Conservation (phyloP, 2,113 vertebrate genomes). For the Strix aluco region DNA sequence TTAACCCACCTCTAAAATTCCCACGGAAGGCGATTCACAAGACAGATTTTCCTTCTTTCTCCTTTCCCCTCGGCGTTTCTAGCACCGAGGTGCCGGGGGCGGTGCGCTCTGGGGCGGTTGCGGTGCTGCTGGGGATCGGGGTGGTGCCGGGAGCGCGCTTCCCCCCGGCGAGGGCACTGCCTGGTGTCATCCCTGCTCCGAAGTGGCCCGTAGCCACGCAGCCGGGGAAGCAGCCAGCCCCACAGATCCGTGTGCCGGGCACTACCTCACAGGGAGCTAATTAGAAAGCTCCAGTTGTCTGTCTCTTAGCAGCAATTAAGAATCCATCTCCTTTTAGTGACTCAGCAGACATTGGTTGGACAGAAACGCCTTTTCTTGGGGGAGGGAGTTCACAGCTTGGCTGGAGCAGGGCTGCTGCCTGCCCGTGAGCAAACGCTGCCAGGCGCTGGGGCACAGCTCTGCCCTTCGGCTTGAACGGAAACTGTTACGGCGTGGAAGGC, state of each 20-base stretch:
- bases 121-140: neutral
- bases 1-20: neutral
- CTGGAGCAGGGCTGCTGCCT: neutral
- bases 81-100: neutral
- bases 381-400: neutral
- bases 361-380: neutral
- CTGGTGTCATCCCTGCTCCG: neutral
- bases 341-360: conserved; percentile 11
- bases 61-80: neutral
- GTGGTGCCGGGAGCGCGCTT: neutral
- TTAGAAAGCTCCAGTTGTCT: neutral
- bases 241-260: neutral
- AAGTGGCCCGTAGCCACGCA: neutral
- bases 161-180: neutral
- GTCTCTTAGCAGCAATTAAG: conserved; percentile 20
- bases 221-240: neutral
- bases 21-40: rapidly evolving
- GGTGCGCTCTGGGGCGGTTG: neutral
- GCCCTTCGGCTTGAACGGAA: neutral
- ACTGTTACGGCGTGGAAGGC: neutral
- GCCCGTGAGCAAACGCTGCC: neutral
- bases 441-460: neutral
- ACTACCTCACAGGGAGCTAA: neutral
- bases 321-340: neutral
- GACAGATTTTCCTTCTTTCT: neutral